Base-by-base conservation (phyloP, 2,113 vertebrate genomes). In the Gallinago media region DNA sequence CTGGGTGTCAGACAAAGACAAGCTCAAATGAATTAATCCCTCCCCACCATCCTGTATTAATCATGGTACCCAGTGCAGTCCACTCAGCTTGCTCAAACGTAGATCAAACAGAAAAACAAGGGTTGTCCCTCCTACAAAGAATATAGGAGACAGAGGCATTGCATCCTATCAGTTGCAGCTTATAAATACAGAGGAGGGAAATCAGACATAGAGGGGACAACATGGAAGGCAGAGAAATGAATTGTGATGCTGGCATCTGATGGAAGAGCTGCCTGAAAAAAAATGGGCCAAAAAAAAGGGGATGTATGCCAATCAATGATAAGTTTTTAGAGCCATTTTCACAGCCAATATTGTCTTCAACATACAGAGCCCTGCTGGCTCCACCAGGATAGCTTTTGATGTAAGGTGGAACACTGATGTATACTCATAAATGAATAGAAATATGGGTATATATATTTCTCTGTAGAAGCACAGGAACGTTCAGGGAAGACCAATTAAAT, bases 401-500 rank as follows among this genome's bases (percentile, higher is more conserved):
- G n/a, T 62, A 12, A 76, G 36, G 40, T 46, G 77, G 50, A 87
- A 90, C 50, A 36, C 59, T 44, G 76, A 27, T 25, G 25, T 54
- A 40, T n/a, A 36, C 29, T 87, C 38, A n/a, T 3, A 81, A 67
- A 72, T 36, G 5, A 59, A 44, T 31, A 75, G 44, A 70, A 92
- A 77, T 20, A 77, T 27, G 86, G 86, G 46, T 25, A 70, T 3
- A 77, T 36, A 54, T 46, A 70, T 77, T 73, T 68, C n/a, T 54
- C 59, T 52, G 38, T 40, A 56, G 40, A 71, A 80, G 74, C 29
- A 12, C 36, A 76, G 44, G 16, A 85, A 16, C 6, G 1, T 27
- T 77, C 65, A 86, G 50, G 74, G n/a, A 63, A 96, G 88, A 86
- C 55, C 50, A 85, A 66, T 86, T 94, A 94, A 95, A 84, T 11